Percentiles rank a stretch among this genome's conserved stretches.
Conservation (phyloP, 2,113 vertebrate species). For the cat (Felis catus) region F.catus_Fca126_mat1.0 CM031411.1:13666501-13667000, state of each 20-base stretch:
- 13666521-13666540: not conserved
- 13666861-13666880: slow-evolving; percentile 44
- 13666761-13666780: not conserved
- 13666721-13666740: not conserved
- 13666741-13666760: not conserved
- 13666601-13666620: not conserved
- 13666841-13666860: slow-evolving; percentile 22
- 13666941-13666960: not conserved
- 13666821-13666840: not conserved
- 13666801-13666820: slow-evolving; percentile 4
- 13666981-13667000: slow-evolving; percentile 23
- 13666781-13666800: not conserved
- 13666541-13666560: not conserved
- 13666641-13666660: not conserved
- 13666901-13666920: slow-evolving; percentile 33
- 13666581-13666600: slow-evolving; percentile 26
- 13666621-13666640: not conserved
- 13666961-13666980: slow-evolving; percentile 47
- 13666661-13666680: slow-evolving; percentile 40
- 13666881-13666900: slow-evolving; percentile 48
- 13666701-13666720: not conserved
- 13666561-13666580: slow-evolving; percentile 28
- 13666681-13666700: not conserved
- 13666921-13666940: slow-evolving; percentile 53
- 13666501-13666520: not conserved